These are phyloP conservation scores for Cyanoramphus novaezelandiae DNA, from an alignment of 2,113 vertebrate genomes.

Conservation along the genomic window DNA sequence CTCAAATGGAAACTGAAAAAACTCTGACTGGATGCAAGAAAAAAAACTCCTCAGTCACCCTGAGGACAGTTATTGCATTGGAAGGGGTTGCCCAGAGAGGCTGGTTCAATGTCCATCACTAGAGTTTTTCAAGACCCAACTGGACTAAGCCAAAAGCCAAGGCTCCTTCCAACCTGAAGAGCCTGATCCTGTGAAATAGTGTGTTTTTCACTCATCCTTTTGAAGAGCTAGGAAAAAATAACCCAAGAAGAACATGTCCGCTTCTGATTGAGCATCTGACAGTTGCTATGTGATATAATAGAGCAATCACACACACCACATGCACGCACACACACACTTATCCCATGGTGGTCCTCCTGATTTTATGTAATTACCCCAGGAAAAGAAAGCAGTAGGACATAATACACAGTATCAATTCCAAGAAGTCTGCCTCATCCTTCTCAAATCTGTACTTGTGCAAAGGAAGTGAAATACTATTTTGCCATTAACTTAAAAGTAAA, in stretches of 20 bases:
- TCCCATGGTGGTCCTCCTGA: background rate
- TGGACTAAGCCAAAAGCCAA: background rate
- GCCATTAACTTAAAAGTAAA: background rate
- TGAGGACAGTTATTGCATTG: background rate
- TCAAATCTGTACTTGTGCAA: background rate
- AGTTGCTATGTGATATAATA: background rate
- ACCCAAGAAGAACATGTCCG: background rate
- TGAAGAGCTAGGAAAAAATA: background rate
- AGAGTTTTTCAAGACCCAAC: background rate
- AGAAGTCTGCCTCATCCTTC: background rate
- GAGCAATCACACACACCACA: background rate
- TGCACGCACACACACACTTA: background rate
- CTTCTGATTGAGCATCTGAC: background rate
- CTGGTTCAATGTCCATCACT: background rate
- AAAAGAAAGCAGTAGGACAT: background rate
- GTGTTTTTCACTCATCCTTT: background rate
- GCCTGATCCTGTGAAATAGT: background rate
- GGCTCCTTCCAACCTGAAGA: background rate
- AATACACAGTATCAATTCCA: background rate
- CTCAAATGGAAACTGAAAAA: background rate
- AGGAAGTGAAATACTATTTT: background rate
- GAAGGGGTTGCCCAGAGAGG: background rate
- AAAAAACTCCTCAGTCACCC: background rate
- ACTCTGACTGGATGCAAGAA: background rate
- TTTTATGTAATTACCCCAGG: background rate